These are phyloP conservation scores for Heliconius himera DNA, from an alignment of 1,140 invertebrate species.

Conservation along the genomic window DNA sequence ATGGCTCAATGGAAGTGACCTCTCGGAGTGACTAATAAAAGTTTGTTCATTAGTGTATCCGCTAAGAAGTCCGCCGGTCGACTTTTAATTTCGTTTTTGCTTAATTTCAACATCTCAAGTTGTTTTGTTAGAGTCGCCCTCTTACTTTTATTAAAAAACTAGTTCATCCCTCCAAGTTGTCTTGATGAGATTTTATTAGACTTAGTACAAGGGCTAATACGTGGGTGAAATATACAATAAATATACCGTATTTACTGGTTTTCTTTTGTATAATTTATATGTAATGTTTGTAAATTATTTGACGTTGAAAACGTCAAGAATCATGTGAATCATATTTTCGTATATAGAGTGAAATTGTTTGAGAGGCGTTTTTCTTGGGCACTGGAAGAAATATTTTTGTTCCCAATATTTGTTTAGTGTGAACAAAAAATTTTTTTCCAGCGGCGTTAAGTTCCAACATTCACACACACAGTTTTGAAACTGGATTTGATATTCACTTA, in stretches of 20 bases:
- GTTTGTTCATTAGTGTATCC: conserved; percentile 65
- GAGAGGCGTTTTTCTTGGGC: no score
- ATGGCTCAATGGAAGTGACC: conserved; percentile 40
- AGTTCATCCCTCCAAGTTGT: conserved; percentile 10
- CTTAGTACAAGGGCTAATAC: neutral
- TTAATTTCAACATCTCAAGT: conserved; percentile 49
- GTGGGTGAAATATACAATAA: neutral
- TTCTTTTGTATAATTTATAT: no score
- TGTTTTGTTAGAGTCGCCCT: conserved; percentile 23
- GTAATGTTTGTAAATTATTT: no score
- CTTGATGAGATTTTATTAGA: conserved; percentile 15
- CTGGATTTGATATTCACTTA: no score
- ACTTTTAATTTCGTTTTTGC: conserved; percentile 63
- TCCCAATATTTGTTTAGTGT: no score
- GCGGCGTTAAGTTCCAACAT: no score
- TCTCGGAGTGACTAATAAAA: conserved; percentile 58
- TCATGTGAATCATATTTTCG: no score
- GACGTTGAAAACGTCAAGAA: no score
- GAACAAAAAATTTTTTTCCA: no score
- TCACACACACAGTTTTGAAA: no score
- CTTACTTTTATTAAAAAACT: conserved; percentile 23
- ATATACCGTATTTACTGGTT: neutral
- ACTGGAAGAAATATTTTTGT: no score
- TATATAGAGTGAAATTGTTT: no score
- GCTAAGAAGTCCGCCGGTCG: conserved; percentile 45